A percentile compares a stretch with the other conserved stretches of the same genome.
These are phyloP conservation scores for Tipula lateralis DNA, from an alignment of 2,888 invertebrate species.

Conservation along the genomic window DNA sequence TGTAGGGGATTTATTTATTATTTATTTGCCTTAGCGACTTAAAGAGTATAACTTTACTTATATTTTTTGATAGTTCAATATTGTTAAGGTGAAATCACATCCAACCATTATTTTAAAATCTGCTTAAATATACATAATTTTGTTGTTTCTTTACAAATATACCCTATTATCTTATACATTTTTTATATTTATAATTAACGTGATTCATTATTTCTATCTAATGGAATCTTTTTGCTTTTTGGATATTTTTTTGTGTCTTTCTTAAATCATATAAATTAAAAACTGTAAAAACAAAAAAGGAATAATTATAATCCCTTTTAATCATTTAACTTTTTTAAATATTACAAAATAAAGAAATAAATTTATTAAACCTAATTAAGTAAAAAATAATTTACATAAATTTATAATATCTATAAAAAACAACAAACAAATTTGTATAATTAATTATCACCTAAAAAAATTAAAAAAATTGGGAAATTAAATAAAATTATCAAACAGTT, in stretches of 20 bases:
- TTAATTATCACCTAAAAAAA: neutral
- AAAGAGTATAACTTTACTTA: neutral
- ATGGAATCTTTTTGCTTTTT: neutral
- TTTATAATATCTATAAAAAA: neutral
- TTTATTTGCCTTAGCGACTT: neutral
- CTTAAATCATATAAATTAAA: neutral
- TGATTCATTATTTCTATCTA: neutral
- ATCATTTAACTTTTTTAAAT: neutral
- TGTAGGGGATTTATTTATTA: neutral
- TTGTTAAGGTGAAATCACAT: neutral
- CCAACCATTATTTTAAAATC: neutral
- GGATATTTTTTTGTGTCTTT: neutral
- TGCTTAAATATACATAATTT: neutral
- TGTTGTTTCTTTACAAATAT: neutral
- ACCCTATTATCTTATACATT: neutral
- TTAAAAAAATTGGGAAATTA: neutral
- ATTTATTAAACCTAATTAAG: slow-evolving; percentile 15
- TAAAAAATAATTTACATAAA: slow-evolving; percentile 11
- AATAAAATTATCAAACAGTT: neutral
- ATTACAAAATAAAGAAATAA: neutral
- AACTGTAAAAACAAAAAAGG: neutral
- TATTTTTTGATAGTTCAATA: neutral
- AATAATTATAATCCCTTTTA: neutral
- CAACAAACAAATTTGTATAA: neutral
- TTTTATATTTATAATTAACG: neutral